Conservation (phyloP, 2,113 vertebrate species). For the Columba janthina region DNA sequence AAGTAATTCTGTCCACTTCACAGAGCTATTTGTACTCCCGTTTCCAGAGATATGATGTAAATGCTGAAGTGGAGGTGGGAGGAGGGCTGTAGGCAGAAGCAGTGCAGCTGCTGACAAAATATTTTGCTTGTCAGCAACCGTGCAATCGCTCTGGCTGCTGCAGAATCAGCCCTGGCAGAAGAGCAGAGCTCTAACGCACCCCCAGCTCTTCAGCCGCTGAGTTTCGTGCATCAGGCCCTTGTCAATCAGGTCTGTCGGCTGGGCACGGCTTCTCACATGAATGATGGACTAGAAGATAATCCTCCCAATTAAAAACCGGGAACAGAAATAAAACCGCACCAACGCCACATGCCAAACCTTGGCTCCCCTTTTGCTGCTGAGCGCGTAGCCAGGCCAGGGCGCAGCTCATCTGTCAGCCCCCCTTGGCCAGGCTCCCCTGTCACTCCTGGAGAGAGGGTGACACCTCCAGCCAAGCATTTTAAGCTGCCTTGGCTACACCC, state of each 20-base stretch:
- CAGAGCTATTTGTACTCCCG: background rate
- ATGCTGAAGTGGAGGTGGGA: background rate
- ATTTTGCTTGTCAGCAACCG: background rate
- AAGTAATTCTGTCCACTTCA: background rate
- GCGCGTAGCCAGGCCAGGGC: background rate
- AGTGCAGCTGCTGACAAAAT: background rate
- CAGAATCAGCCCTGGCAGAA: background rate
- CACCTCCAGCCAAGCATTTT: background rate
- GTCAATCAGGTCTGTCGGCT: background rate
- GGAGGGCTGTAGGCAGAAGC: background rate
- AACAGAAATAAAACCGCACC: background rate
- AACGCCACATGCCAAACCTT: accelerated
- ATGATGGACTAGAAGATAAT: background rate
- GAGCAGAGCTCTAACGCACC: background rate
- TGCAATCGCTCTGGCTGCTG: background rate
- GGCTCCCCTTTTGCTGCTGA: background rate
- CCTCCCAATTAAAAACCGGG: background rate
- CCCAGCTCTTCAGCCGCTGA: accelerated
- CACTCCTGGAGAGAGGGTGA: conserved; percentile 7
- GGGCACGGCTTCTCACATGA: accelerated
- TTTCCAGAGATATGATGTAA: background rate
- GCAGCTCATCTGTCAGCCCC: background rate
- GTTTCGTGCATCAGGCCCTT: background rate
- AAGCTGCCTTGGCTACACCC: background rate
- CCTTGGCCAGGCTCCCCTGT: conserved; percentile 18